phyloP scores from a whole-genome alignment of 2,888 invertebrate genomes.

The Tetanocera ferruginea region DNA sequence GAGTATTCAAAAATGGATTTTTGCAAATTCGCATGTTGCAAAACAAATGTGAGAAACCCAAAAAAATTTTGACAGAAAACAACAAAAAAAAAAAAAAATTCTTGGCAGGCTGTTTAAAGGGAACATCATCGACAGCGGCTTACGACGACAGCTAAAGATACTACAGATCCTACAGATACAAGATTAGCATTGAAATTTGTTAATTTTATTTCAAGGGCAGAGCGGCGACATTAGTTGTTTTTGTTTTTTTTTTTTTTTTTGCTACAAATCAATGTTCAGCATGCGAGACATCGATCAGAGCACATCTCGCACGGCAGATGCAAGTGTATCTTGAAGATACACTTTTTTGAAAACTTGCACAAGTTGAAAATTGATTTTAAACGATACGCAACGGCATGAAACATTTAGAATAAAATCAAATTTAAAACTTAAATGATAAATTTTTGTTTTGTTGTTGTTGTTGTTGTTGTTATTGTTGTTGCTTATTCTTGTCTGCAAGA shows the following conservation, averaged over 20 bases:
- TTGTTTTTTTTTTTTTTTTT: background rate
- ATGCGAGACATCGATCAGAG: too few relatives aligned
- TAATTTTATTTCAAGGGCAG: constrained; percentile 1
- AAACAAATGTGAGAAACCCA: too few relatives aligned
- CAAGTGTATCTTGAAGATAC: background rate
- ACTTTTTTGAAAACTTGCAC: constrained; percentile 41
- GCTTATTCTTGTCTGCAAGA: background rate
- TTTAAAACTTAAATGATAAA: background rate
- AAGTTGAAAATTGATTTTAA: constrained; percentile 48
- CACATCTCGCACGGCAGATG: background rate
- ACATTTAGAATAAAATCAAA: background rate
- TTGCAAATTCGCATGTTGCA: too few relatives aligned
- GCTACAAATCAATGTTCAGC: constrained; percentile 4
- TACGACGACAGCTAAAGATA: too few relatives aligned
- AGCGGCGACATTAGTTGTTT: background rate
- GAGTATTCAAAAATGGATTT: too few relatives aligned
- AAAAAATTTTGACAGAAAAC: background rate
- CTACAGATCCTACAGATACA: background rate
- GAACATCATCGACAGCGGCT: constrained; percentile 3
- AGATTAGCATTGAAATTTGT: constrained; percentile 7
- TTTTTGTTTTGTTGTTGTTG: too few relatives aligned
- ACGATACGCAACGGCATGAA: constrained; percentile 37
- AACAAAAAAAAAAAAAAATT: background rate
- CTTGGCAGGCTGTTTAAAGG: too few relatives aligned
- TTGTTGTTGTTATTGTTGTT: background rate